These are phyloP conservation scores for Nycticebus coucang DNA, from an alignment of 2,113 vertebrate genomes.

Conservation along the genomic window DNA sequence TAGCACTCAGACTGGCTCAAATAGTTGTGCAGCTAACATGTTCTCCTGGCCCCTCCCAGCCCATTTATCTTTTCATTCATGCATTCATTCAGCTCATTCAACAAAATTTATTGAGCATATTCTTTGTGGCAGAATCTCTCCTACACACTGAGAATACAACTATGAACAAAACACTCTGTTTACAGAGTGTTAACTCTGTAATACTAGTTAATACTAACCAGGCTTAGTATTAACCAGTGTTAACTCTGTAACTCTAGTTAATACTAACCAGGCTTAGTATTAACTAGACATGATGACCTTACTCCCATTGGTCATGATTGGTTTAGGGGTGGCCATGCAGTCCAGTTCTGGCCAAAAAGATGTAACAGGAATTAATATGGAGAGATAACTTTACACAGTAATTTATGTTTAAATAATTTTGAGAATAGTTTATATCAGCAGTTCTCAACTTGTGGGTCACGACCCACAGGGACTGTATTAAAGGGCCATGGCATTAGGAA, in stretches of 20 bases:
- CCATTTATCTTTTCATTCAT: neutral
- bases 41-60: neutral
- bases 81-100: neutral
- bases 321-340: neutral
- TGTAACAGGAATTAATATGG: neutral
- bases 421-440: neutral
- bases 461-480: too few species aligned
- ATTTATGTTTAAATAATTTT: constrained; percentile 26
- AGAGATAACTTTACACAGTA: neutral
- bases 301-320: neutral
- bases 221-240: too few species aligned
- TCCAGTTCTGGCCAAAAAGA: neutral
- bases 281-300: neutral
- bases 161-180: neutral
- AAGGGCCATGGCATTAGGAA: too few species aligned
- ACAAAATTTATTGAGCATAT: neutral
- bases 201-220: too few species aligned
- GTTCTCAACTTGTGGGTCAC: too few species aligned
- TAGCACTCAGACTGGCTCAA: neutral
- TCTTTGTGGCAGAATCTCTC: neutral
- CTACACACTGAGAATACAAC: neutral
- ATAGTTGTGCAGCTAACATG: neutral
- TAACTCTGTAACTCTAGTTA: too few species aligned
- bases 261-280: neutral
- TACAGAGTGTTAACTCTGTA: too few species aligned